These are phyloP conservation scores for Eubasilissa regina DNA, from an alignment of 1,140 invertebrate genomes.

Conservation along the genomic window DNA sequence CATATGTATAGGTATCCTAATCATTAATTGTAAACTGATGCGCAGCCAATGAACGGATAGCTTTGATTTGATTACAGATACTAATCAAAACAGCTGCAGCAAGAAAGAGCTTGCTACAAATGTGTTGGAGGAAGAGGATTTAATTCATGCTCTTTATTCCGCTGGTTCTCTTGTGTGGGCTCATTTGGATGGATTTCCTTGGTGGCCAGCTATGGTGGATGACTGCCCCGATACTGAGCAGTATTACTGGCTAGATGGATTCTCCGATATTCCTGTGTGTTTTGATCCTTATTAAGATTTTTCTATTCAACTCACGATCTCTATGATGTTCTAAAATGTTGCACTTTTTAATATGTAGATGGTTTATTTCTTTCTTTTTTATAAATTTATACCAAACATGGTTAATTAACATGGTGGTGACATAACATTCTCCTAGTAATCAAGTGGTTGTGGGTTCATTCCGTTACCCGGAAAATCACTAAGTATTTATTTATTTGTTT, in stretches of 20 bases:
- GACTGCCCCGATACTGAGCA: constrained; percentile 77
- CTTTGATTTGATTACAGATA: not conserved
- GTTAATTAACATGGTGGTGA: no score
- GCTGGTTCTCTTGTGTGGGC: constrained; percentile 80
- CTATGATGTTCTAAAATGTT: no score
- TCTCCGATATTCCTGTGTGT: constrained; percentile 71
- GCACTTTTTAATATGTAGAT: no score
- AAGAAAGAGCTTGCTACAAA: constrained; percentile 67
- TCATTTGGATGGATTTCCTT: constrained; percentile 75
- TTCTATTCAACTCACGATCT: not conserved
- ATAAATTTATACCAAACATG: no score
- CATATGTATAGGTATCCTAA: no score
- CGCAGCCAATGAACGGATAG: no score
- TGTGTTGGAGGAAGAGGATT: constrained; percentile 68
- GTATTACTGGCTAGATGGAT: constrained; percentile 74
- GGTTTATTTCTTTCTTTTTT: no score
- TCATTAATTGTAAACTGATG: no score
- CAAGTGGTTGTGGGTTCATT: no score
- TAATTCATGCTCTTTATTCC: constrained; percentile 73
- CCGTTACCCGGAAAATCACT: no score
- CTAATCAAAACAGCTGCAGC: constrained; percentile 64
- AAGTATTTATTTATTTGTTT: no score
- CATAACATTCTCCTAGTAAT: no score
- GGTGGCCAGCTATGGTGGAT: constrained; percentile 84
- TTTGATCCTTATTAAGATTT: not conserved